Evolutionary conservation across 1,140 invertebrate genomes (phyloP), one percentile per base, ranked within the genome.

Genomic region (Bombus terrestris): DNA sequence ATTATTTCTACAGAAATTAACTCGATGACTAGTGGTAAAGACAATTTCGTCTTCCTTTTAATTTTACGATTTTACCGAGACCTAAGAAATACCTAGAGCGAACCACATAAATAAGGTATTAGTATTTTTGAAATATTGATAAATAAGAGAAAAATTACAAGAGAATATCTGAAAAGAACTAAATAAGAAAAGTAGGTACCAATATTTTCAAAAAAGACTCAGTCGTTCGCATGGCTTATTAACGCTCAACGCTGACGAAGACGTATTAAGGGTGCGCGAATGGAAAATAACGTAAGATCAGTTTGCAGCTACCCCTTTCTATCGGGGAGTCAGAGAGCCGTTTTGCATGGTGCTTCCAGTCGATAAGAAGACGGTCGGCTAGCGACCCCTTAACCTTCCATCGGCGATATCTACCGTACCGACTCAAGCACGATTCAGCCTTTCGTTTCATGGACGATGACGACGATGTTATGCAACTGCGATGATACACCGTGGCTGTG

Each of bases 291-390:
- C 8, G 35, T 41, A 41, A 80, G 39, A 88, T 83, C 85, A 89
- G 86, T 88, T 89, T 80, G 84, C 89, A 92, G 93, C 92, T 93
- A 94, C 93, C 93, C 90, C 93, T 93, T 93, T 94, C 93, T 94
- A 92, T 93, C 93, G 92, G 90, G 89, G 86, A 92, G 71, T 87
- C 79, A 73, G 86, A 35, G 89, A 93, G 92, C 91, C 93, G 90
- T 93, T 93, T 93, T 89, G 89, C 86, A 89, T 89, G 74, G 78
- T 71, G 80, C 84, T 92, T 94, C 87, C 94, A 92, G 94, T 95
- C 94, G 94, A 95, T 95, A 94, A 94, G 92, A 93, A 93, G 90
- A 89, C 87, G 90, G 83, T 89, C 85, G 87, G 74, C 78, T 84
- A 89, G 86, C 89, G 75, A 92, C 85, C 88, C 90, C 82, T 91